Percentiles rank a stretch among this genome's conserved stretches.
These are phyloP conservation scores for Alloscopus bannaensis DNA, from an alignment of 2,888 invertebrate species.

Conservation along the genomic window DNA sequence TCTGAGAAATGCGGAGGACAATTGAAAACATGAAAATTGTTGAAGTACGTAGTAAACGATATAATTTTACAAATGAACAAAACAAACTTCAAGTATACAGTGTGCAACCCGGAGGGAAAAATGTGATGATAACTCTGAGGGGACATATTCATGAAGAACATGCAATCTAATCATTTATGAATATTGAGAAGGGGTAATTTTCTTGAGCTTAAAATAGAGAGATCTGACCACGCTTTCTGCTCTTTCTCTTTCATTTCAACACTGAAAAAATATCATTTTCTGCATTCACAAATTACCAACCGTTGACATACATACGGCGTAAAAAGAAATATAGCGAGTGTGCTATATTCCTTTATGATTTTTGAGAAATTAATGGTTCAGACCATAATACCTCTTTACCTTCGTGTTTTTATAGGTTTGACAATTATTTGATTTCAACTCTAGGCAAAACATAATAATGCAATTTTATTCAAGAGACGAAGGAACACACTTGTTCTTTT, in stretches of 20 bases:
- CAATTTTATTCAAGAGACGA: slow-evolving; percentile 38
- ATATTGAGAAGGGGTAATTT: slow-evolving; percentile 57
- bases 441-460: slow-evolving; percentile 3
- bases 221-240: slow-evolving; percentile 24
- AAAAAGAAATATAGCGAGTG: too few species aligned
- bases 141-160: slow-evolving; percentile 45
- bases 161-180: slow-evolving; percentile 63
- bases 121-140: slow-evolving; percentile 35
- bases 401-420: slow-evolving; percentile 25
- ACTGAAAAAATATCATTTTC: too few species aligned
- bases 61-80: slow-evolving; percentile 17
- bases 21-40: background rate
- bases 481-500: slow-evolving; percentile 17
- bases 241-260: slow-evolving; percentile 25
- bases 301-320: too few species aligned
- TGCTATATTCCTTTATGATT: too few species aligned
- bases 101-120: slow-evolving; percentile 1
- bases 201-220: slow-evolving; percentile 40
- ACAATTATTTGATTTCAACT: slow-evolving; percentile 49
- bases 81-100: slow-evolving; percentile 21
- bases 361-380: too few species aligned
- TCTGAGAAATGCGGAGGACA: background rate
- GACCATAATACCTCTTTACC: too few species aligned
- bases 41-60: slow-evolving; percentile 15
- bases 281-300: too few species aligned